Conservation (phyloP, 2,113 vertebrate species). For the Chaenocephalus aceratus region DNA sequence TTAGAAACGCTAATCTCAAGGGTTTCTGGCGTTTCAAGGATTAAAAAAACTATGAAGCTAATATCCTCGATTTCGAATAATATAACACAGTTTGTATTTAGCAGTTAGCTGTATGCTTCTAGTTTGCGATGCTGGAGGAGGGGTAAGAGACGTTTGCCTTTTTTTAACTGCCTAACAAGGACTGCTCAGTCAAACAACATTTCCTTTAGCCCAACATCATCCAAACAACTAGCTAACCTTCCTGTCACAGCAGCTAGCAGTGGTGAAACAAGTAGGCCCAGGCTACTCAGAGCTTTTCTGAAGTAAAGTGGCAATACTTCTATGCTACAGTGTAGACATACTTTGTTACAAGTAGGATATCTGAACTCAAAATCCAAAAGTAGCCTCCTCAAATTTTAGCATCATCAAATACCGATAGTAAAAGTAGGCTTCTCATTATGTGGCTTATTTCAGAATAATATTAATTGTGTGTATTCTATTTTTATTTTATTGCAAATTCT, state of each 20-base stretch:
- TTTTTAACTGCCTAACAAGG: neutral
- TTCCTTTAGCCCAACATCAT: neutral
- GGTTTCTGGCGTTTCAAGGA: neutral
- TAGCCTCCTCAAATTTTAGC: neutral
- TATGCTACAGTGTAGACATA: neutral
- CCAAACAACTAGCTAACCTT: neutral
- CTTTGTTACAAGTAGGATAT: neutral
- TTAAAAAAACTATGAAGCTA: conserved; percentile 15
- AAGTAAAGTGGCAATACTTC: neutral
- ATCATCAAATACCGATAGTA: neutral
- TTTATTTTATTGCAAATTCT: no score
- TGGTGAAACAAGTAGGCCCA: neutral
- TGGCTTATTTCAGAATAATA: neutral
- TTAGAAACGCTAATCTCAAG: neutral
- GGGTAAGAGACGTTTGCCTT: conserved; percentile 38
- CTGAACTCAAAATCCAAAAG: neutral
- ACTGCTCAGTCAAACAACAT: neutral
- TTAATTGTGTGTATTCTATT: no score
- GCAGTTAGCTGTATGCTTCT: neutral
- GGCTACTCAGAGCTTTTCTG: neutral
- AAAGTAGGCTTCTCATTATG: neutral
- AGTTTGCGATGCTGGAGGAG: conserved; percentile 8
- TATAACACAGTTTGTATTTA: neutral
- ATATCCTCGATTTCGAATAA: neutral
- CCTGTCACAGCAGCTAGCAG: neutral